These are phyloP conservation scores for Pollenia angustigena DNA, from an alignment of 2,888 invertebrate genomes.

Conservation along the genomic window DNA sequence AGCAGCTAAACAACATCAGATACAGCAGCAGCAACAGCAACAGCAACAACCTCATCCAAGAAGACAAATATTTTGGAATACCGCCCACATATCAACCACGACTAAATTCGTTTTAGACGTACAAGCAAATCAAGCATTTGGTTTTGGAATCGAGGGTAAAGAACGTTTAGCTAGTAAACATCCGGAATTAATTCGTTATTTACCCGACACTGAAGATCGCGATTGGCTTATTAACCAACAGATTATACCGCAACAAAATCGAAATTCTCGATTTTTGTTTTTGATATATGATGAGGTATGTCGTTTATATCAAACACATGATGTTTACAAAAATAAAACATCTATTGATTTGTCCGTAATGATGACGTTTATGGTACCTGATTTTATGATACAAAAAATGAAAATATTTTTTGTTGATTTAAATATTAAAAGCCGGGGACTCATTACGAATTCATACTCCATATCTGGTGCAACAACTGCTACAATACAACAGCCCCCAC, in stretches of 20 bases:
- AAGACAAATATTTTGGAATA: constrained; percentile 86
- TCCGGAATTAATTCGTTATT: constrained; percentile 88
- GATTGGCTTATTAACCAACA: constrained; percentile 87
- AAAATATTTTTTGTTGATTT: constrained; percentile 84
- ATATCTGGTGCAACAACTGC: constrained; percentile 70
- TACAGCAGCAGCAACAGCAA: constrained; percentile 55
- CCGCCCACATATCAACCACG: constrained; percentile 85
- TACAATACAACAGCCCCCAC: constrained; percentile 41
- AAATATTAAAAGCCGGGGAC: constrained; percentile 83
- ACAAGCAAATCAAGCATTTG: constrained; percentile 83
- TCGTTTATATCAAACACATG: constrained; percentile 85
- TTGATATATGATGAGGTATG: constrained; percentile 87
- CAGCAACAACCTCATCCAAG: constrained; percentile 73
- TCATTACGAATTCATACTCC: constrained; percentile 83
- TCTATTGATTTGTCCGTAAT: constrained; percentile 82
- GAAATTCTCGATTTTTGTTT: constrained; percentile 87
- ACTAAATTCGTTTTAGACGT: constrained; percentile 87
- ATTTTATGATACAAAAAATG: constrained; percentile 87
- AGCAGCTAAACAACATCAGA: constrained; percentile 44
- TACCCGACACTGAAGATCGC: constrained; percentile 87
- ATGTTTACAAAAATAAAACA: constrained; percentile 85
- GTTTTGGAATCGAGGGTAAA: constrained; percentile 84
- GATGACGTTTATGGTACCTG: constrained; percentile 86
- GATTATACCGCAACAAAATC: constrained; percentile 86
- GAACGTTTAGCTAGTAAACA: constrained; percentile 87